Conservation (phyloP, 2,113 vertebrate genomes). For the Archilochus colubris region DNA sequence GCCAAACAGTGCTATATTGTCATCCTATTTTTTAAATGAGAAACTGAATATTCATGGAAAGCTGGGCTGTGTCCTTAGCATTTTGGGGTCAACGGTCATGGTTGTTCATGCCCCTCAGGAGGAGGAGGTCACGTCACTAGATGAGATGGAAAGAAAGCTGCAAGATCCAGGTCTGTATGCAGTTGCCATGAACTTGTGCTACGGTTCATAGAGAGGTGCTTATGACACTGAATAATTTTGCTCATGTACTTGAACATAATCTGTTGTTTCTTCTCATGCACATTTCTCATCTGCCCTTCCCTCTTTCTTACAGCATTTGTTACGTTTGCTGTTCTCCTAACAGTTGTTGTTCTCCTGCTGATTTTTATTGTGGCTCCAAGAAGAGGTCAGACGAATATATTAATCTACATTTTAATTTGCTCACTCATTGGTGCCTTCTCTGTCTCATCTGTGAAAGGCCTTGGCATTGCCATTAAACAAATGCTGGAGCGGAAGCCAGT, state of each 20-base stretch:
- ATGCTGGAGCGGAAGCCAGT: constrained; percentile 70
- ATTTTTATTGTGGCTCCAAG: constrained; percentile 77
- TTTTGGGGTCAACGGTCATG: constrained; percentile 83
- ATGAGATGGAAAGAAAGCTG: constrained; percentile 82
- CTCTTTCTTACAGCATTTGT: constrained; percentile 73
- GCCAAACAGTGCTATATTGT: constrained; percentile 77
- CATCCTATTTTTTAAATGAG: constrained; percentile 83
- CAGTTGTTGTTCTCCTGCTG: constrained; percentile 65
- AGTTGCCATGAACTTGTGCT: not conserved
- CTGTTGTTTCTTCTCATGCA: not conserved
- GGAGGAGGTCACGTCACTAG: constrained; percentile 79
- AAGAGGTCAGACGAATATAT: constrained; percentile 78
- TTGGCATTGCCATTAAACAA: constrained; percentile 82
- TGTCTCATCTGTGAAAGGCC: constrained; percentile 83
- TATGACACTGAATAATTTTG: not conserved
- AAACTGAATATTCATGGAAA: constrained; percentile 85
- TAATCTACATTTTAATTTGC: constrained; percentile 83
- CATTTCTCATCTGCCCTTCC: not conserved
- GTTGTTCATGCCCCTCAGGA: constrained; percentile 83
- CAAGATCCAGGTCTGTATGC: constrained; percentile 81
- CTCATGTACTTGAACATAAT: rapidly evolving
- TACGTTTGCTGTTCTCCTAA: constrained; percentile 73
- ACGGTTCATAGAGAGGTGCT: not conserved
- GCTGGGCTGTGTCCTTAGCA: constrained; percentile 79
- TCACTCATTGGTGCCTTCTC: constrained; percentile 84